phyloP scores from a whole-genome alignment of 1,140 invertebrate species.

The Ceratina calcarata region DNA sequence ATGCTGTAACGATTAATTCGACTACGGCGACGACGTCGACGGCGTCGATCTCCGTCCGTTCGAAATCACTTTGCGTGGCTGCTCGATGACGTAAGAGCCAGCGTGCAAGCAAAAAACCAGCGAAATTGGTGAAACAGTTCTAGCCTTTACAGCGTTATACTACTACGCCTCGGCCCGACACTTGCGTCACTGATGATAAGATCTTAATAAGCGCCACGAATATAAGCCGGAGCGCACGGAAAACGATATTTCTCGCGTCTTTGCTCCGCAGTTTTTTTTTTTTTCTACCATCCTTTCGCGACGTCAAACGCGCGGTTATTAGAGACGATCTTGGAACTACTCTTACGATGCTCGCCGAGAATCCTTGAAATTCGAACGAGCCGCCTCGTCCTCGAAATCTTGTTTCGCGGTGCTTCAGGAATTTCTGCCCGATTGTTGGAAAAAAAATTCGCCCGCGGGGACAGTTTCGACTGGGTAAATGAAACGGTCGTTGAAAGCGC shows the following conservation, averaged over 20 bases:
- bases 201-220: conserved; percentile 55
- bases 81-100: conserved; percentile 30
- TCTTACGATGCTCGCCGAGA: too few species aligned
- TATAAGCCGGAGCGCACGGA: conserved; percentile 12
- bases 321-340: too few species aligned
- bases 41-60: conserved; percentile 32
- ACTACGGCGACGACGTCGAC: conserved; percentile 15
- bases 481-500: conserved; percentile 1
- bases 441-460: too few species aligned
- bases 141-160: conserved; percentile 18
- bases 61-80: conserved; percentile 19
- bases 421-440: too few species aligned
- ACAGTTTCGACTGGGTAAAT: not conserved
- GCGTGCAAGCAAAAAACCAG: conserved; percentile 19
- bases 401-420: too few species aligned
- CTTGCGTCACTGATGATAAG: conserved; percentile 58
- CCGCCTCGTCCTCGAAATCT: too few species aligned
- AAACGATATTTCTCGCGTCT: conserved; percentile 27
- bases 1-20: conserved; percentile 6
- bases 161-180: conserved; percentile 24
- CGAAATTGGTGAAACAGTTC: conserved; percentile 44
- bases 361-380: too few species aligned
- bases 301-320: too few species aligned
- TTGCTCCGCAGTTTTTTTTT: too few species aligned
- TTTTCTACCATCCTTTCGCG: too few species aligned